phyloP scores from a whole-genome alignment of 2,888 invertebrate species.

The Bruchidius siliquastri region DNA sequence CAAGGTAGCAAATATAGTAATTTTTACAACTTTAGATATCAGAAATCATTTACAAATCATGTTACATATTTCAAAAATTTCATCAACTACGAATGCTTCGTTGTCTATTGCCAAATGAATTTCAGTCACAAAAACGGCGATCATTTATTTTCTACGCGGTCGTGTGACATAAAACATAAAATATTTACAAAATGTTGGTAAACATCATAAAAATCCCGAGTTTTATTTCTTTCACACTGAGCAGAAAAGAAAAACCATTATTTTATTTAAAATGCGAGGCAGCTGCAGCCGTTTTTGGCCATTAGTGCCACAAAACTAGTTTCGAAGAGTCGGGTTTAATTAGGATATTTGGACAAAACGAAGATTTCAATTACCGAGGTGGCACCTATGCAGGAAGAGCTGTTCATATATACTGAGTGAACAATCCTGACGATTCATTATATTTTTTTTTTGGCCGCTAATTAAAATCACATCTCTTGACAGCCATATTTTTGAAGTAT shows the following conservation, averaged over 20 bases:
- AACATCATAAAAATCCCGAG: neutral
- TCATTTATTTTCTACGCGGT: neutral
- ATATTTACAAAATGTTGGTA: neutral
- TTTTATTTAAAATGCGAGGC: slow-evolving; percentile 15
- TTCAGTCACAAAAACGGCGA: neutral
- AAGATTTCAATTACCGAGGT: neutral
- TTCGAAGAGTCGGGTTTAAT: slow-evolving; percentile 1
- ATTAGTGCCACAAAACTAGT: slow-evolving; percentile 17
- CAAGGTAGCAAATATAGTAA: neutral
- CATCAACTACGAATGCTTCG: neutral
- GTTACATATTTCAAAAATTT: neutral
- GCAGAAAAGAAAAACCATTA: slow-evolving; percentile 1
- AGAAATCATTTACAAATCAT: neutral
- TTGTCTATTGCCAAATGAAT: neutral
- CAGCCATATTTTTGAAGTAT: no score
- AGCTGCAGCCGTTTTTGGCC: slow-evolving; percentile 16
- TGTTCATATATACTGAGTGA: neutral
- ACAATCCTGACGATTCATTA: no score
- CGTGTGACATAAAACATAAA: neutral
- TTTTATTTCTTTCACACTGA: neutral
- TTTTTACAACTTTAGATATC: neutral
- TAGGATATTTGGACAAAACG: neutral
- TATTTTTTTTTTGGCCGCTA: no score
- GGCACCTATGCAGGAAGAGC: neutral
- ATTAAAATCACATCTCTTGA: no score